Evolutionary conservation across 2,888 invertebrate species (phyloP).

Genomic region (Saturnia japonica): DNA sequence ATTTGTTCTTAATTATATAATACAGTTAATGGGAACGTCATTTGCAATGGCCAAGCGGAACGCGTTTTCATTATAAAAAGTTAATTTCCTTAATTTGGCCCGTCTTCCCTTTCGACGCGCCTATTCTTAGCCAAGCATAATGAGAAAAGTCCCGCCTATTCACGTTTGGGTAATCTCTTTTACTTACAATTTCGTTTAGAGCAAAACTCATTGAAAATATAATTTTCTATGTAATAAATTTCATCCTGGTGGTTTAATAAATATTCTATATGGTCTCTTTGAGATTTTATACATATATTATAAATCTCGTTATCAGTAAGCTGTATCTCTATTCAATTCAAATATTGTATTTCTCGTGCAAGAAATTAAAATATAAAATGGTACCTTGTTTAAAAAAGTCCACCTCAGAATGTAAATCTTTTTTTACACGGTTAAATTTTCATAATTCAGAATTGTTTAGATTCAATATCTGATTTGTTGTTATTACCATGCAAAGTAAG

Average conservation of each 20-base stretch:
- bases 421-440: too few relatives aligned
- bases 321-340: neutral
- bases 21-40: conserved; percentile 72
- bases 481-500: too few relatives aligned
- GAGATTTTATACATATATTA: neutral
- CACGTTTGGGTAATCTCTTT: conserved; percentile 50
- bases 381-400: too few relatives aligned
- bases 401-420: too few relatives aligned
- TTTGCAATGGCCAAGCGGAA: conserved; percentile 61
- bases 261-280: neutral
- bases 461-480: too few relatives aligned
- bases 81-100: conserved; percentile 76
- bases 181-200: conserved; percentile 45
- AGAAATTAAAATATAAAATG: too few relatives aligned
- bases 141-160: conserved; percentile 57
- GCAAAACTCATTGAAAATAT: conserved; percentile 37
- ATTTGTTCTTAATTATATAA: conserved; percentile 61
- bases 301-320: neutral
- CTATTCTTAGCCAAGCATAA: conserved; percentile 59
- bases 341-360: neutral
- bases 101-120: conserved; percentile 56
- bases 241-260: conserved; percentile 15
- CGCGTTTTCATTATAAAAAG: conserved; percentile 67
- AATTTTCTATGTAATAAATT: conserved; percentile 32
- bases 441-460: too few relatives aligned